Base-by-base conservation (phyloP, 2,797 vertebrate genomes). In the Sebastes kiyomatsui region DNA sequence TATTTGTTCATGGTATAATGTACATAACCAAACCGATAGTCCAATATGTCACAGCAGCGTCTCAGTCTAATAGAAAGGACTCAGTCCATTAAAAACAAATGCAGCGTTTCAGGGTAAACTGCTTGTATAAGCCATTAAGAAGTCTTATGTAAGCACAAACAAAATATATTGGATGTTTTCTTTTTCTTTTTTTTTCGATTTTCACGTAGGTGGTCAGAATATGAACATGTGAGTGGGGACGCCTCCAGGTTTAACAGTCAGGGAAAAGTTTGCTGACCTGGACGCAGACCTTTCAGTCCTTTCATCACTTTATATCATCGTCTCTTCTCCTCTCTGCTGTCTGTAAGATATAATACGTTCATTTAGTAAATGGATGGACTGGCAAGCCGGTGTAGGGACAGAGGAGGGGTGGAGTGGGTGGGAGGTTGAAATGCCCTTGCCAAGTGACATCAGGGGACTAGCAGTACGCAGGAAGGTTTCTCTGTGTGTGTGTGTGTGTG, bases 281-380 rank as follows among this genome's bases (percentile, higher is more conserved):
- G 61, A 82, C 9, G 8, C 18, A 60, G 25, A 79, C 25, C 35
- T 59, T 32, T 54, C 12, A 58, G 27, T 49, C 8, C 27, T 52
- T 33, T 62, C 23, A 64, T 73, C 60, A 58, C 16, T 33, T 62
- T 59, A 11, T 30, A 13, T 68, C 9, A 52, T 6, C 7, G 28
- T 2, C 30, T 30, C 38, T 35, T 25, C 30, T 30, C 38, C 25
- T 30, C 30, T 82, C 79, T 85, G 1, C 77, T 77, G 82, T 88
- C 81, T 81, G 30, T 83, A 79, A 89, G 87, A 92, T 91, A 79
- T 91, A 92, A 90, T 76, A 72, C 84, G 68, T 90, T 95, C 70
- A 96, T 96, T 94, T 94, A 81, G 88, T 86, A 95, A 96, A 96
- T 96, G 94, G 94, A 95, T 55, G 78, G 23, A 82, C 84, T 95